These are phyloP conservation scores for Microtus richardsoni DNA, from an alignment of 2,113 vertebrate genomes.

Conservation along the genomic window DNA sequence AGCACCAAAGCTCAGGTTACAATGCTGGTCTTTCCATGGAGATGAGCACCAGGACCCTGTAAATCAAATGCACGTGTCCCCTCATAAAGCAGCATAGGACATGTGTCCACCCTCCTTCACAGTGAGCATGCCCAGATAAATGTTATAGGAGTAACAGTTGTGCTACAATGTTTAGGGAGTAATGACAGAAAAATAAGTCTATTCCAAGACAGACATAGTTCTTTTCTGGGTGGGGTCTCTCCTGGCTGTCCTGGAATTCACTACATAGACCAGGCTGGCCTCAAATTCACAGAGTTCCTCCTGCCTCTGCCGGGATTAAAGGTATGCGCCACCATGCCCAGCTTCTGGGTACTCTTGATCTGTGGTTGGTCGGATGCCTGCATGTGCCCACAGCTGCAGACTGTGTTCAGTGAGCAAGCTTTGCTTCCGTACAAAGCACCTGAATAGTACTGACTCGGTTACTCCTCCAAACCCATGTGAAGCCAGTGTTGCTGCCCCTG, in stretches of 20 bases:
- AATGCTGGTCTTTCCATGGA: not conserved
- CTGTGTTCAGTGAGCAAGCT: not conserved
- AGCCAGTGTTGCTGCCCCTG: no score
- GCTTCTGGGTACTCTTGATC: not conserved
- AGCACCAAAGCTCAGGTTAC: not conserved
- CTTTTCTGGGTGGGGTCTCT: not conserved
- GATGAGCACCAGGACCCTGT: no score
- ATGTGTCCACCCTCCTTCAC: not conserved
- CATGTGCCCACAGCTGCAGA: not conserved
- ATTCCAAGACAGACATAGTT: not conserved
- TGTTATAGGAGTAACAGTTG: not conserved
- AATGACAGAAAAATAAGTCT: not conserved
- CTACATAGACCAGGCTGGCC: not conserved
- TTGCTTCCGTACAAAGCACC: not conserved
- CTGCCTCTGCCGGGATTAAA: not conserved
- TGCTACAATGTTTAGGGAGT: not conserved
- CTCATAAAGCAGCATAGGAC: not conserved
- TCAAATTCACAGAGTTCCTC: not conserved
- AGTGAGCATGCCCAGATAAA: not conserved
- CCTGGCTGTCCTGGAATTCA: not conserved
- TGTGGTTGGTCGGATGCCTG: not conserved
- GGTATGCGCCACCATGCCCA: no score
- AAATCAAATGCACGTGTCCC: not conserved
- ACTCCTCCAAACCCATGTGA: not conserved
- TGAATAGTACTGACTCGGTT: not conserved